A percentile compares a stretch with the other conserved stretches of the same genome.
phyloP scores from a whole-genome alignment of 2,113 vertebrate genomes.

The Gavialis gangeticus region DNA sequence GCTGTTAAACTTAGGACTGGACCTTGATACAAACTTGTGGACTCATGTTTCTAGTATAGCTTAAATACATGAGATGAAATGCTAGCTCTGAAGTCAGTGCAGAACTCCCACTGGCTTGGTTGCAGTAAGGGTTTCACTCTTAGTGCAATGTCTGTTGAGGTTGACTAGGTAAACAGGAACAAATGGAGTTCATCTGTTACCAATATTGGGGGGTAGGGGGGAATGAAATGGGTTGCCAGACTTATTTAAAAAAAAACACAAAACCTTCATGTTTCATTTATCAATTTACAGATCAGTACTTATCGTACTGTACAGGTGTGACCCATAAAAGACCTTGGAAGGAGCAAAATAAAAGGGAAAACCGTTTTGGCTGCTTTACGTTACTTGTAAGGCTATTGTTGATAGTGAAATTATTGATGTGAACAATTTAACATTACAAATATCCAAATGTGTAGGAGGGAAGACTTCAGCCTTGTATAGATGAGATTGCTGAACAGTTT shows the following conservation, averaged over 20 bases:
- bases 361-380: slow-evolving; percentile 2
- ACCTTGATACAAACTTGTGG: background rate
- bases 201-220: background rate
- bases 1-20: background rate
- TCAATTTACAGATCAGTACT: slow-evolving; percentile 70
- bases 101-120: background rate
- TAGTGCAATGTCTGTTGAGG: background rate
- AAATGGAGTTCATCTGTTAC: slow-evolving; percentile 41
- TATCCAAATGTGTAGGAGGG: slow-evolving; percentile 64
- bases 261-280: slow-evolving; percentile 60
- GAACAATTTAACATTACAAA: slow-evolving; percentile 46
- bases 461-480: slow-evolving; percentile 40
- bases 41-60: background rate
- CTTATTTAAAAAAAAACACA: background rate
- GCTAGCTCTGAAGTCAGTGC: slow-evolving; percentile 17
- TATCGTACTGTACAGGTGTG: slow-evolving; percentile 51
- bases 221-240: slow-evolving; percentile 34
- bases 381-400: slow-evolving; percentile 64
- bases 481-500: slow-evolving; percentile 52
- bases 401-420: slow-evolving; percentile 64
- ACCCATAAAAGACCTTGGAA: slow-evolving; percentile 32
- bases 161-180: background rate
- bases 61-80: background rate
- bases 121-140: slow-evolving; percentile 4
- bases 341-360: slow-evolving; percentile 66